Evolutionary conservation across 2,113 vertebrate species (phyloP).

Genomic region (Gymnorhina tibicen): DNA sequence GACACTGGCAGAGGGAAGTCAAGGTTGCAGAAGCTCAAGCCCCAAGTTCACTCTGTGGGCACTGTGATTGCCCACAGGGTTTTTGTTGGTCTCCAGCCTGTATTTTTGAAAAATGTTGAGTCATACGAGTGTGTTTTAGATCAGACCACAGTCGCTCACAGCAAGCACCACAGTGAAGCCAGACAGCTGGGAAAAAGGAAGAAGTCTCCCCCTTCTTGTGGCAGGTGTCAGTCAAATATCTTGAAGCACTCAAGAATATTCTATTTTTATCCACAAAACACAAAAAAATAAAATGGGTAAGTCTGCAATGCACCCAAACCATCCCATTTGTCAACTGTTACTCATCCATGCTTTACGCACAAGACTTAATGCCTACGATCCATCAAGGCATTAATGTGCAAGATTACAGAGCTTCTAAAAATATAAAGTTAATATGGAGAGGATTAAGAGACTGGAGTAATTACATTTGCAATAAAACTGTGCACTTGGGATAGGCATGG

Average conservation of each 20-base stretch:
- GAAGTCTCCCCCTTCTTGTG: not conserved
- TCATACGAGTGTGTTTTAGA: not conserved
- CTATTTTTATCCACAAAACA: not conserved
- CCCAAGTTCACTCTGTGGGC: not conserved
- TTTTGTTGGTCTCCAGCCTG: not conserved
- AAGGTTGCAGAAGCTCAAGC: not conserved
- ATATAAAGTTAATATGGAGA: not conserved
- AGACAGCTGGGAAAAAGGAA: not conserved
- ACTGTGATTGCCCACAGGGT: not conserved
- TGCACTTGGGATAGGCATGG: not conserved
- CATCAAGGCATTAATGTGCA: not conserved
- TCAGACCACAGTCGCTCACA: not conserved
- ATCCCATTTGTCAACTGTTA: not conserved
- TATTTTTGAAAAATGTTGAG: not conserved
- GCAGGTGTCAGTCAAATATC: not conserved
- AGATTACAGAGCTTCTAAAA: not conserved
- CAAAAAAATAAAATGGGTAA: not conserved
- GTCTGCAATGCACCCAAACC: not conserved
- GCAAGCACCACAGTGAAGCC: not conserved
- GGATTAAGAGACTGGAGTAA: not conserved
- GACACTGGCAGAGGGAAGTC: not conserved
- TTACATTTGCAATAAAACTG: not conserved
- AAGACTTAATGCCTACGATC: not conserved
- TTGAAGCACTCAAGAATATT: not conserved
- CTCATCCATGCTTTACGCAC: not conserved